phyloP scores from a whole-genome alignment of 1,140 invertebrate species.

The Conus betulinus region DNA sequence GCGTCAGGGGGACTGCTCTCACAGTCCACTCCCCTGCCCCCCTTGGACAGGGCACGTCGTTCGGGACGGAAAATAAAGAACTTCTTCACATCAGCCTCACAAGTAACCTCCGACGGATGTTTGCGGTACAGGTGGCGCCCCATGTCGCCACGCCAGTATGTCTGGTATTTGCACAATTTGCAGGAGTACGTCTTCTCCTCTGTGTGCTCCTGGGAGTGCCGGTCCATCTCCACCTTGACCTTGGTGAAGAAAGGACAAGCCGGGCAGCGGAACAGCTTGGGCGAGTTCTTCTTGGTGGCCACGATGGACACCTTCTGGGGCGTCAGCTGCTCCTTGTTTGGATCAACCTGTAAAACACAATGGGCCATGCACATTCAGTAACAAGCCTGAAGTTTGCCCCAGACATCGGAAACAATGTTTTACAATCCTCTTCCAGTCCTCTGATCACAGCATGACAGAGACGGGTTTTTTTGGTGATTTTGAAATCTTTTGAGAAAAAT shows the following conservation, averaged over 20 bases:
- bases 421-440: too few species aligned
- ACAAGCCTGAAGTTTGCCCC: too few species aligned
- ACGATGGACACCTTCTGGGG: constrained; percentile 59
- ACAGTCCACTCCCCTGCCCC: not conserved
- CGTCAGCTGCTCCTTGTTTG: not conserved
- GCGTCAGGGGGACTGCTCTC: not conserved
- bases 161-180: constrained; percentile 71
- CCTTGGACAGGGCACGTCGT: not conserved
- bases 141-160: constrained; percentile 76
- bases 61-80: constrained; percentile 37
- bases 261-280: constrained; percentile 67
- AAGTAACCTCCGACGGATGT: constrained; percentile 53
- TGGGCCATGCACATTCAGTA: too few species aligned
- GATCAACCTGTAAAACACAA: not conserved
- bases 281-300: constrained; percentile 63
- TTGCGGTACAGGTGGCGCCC: constrained; percentile 74
- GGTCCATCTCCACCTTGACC: constrained; percentile 68
- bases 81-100: constrained; percentile 44
- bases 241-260: constrained; percentile 64
- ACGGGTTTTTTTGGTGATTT: too few species aligned
- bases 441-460: too few species aligned
- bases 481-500: too few species aligned
- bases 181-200: constrained; percentile 72
- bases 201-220: constrained; percentile 65
- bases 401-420: too few species aligned